Conservation (phyloP, 2,888 invertebrate genomes). For the Drosophila pullipes region DNA sequence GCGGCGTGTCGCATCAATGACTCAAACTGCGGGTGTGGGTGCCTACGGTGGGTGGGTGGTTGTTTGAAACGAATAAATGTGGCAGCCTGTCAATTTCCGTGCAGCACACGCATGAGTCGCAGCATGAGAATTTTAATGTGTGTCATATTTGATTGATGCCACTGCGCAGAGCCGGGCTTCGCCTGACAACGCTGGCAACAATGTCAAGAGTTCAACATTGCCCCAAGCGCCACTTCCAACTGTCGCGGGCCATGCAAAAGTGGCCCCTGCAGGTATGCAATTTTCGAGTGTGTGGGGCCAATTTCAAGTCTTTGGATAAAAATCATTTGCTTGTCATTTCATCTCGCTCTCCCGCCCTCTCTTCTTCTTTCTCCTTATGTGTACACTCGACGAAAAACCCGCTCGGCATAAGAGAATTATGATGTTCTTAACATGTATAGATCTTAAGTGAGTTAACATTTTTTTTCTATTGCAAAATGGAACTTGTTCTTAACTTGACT, state of each 20-base stretch:
- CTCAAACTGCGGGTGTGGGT: neutral
- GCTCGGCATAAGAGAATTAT: neutral
- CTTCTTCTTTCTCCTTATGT: neutral
- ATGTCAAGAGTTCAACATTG: slow-evolving; percentile 76
- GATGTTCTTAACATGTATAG: neutral
- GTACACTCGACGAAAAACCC: slow-evolving; percentile 4
- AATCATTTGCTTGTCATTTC: slow-evolving; percentile 54
- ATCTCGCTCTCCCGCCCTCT: slow-evolving; percentile 1
- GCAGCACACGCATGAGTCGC: slow-evolving; percentile 28
- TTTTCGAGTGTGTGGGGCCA: slow-evolving; percentile 61
- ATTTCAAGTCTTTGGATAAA: slow-evolving; percentile 42
- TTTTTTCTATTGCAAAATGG: neutral
- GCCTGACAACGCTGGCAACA: slow-evolving; percentile 50
- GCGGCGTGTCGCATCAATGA: slow-evolving; percentile 50
- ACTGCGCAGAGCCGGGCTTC: slow-evolving; percentile 10
- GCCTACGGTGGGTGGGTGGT: neutral
- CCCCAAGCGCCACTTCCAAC: slow-evolving; percentile 57
- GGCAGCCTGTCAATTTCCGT: slow-evolving; percentile 58
- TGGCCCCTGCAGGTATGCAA: slow-evolving; percentile 77
- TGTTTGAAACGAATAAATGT: slow-evolving; percentile 1
- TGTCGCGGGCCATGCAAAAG: slow-evolving; percentile 36
- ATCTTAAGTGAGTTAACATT: neutral
- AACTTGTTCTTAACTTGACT: neutral
- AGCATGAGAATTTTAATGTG: slow-evolving; percentile 74
- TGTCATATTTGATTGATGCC: slow-evolving; percentile 80